A percentile compares a stretch with the other conserved stretches of the same genome.
Conservation (phyloP, 1,140 invertebrate species). For the Drosophila triauraria region DNA sequence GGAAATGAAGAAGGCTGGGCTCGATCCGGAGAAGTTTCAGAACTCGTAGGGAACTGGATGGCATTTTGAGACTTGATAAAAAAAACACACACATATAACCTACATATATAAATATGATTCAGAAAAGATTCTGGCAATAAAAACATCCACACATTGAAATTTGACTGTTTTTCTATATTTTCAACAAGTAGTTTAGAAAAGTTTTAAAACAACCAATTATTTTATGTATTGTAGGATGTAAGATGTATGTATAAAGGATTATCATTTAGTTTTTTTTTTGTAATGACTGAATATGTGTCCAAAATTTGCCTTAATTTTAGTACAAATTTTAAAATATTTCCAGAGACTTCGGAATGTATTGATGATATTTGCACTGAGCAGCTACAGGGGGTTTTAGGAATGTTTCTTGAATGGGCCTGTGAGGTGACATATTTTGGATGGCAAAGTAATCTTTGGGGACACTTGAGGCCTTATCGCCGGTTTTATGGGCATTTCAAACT, state of each 20-base stretch:
- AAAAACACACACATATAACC: neutral
- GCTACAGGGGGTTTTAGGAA: neutral
- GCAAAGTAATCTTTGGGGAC: constrained; percentile 22
- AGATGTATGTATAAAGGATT: no score
- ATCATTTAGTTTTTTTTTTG: no score
- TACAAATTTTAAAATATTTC: neutral
- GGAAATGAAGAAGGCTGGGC: constrained; percentile 93
- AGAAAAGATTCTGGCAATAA: no score
- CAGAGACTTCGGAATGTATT: neutral
- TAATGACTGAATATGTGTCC: no score
- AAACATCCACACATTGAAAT: no score
- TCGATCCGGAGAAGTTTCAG: constrained; percentile 88
- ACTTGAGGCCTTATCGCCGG: constrained; percentile 40
- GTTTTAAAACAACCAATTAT: no score
- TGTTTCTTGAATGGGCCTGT: constrained; percentile 21
- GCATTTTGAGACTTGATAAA: neutral
- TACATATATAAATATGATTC: no score
- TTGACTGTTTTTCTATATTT: no score
- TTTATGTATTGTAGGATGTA: no score
- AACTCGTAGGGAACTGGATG: constrained; percentile 1
- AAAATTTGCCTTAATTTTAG: no score
- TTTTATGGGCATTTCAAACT: constrained; percentile 52
- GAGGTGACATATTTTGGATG: constrained; percentile 26
- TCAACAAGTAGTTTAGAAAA: no score
- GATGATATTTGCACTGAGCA: neutral